A percentile compares a stretch with the other conserved stretches of the same genome.
Evolutionary conservation across 2,113 vertebrate species (phyloP).

Genomic region (Nannobrachium achirus): DNA sequence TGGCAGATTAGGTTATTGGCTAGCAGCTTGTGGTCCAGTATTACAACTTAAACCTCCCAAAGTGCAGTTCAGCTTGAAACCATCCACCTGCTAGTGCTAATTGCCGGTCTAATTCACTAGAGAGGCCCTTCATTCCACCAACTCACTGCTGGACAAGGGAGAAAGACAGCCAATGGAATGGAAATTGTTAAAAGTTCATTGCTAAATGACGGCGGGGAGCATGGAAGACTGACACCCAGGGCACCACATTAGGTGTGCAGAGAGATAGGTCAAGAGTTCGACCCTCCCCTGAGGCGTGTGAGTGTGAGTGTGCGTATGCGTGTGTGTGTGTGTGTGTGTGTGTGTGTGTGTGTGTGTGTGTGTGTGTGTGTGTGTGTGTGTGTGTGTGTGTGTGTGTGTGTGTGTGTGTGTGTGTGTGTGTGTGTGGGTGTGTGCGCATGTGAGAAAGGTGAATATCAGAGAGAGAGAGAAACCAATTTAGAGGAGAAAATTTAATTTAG

Average conservation of each 20-base stretch:
- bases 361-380: constrained; percentile 5
- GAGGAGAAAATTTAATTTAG: constrained; percentile 14
- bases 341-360: not conserved
- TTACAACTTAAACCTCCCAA: constrained; percentile 47
- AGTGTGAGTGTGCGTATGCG: not conserved
- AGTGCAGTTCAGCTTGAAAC: constrained; percentile 44
- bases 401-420: not conserved
- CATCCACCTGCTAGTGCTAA: constrained; percentile 61
- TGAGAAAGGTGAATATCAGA: too few species aligned
- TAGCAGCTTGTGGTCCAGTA: constrained; percentile 24
- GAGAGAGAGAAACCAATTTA: constrained; percentile 13
- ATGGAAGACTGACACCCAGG: constrained; percentile 45
- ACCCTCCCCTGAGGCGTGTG: constrained; percentile 21
- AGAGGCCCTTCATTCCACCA: constrained; percentile 38
- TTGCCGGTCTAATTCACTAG: constrained; percentile 36
- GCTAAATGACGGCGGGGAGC: constrained; percentile 43
- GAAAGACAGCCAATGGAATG: constrained; percentile 59
- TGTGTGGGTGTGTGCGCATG: not conserved
- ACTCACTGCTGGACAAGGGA: constrained; percentile 5
- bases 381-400: not conserved
- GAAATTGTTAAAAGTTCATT: constrained; percentile 53
- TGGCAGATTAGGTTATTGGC: constrained; percentile 31
- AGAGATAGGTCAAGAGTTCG: constrained; percentile 42
- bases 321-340: constrained; percentile 1
- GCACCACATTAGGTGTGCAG: constrained; percentile 51